Evolutionary conservation across 2,113 vertebrate species (phyloP), one percentile per base, ranked within the genome.

Genomic region (Lepisosteus oculatus): DNA sequence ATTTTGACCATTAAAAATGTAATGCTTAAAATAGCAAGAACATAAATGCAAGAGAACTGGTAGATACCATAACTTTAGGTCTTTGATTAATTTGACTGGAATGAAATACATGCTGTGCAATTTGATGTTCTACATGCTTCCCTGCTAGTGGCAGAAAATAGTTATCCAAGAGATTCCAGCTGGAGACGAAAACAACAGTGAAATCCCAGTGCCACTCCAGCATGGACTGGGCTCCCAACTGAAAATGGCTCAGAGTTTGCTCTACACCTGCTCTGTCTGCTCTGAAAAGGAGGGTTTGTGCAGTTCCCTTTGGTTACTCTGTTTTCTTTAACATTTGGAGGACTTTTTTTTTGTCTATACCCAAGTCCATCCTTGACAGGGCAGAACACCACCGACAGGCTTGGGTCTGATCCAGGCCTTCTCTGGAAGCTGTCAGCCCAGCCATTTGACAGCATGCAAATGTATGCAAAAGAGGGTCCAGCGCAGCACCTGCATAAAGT

Each of bases 391-490:
- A 84, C 76, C 77, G 80, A 85, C 82, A 85, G 82, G 83, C 84
- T 80, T 87, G 89, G 89, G 89, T 86, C 75, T 41, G 68, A 76
- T 88, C 89, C 89, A 88, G 85, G 78, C 82, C 83, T 81, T 83
- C 85, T 85, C 80, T 84, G 85, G 87, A 90, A 80, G 84, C 90
- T 90, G 89, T 90, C 87, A 89, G 87, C 82, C 78, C 41, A 77
- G 81, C 86, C 74, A 72, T 85, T 87, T 93, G 90, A 91, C 90
- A 88, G 79, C 84, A 93, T 93, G 90, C 91, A 85, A 92, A 93
- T 93, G 68, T 87, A 92, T 91, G 90, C 83, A 90, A 93, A 93
- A 81, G 80, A 91, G 68, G 78, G 85, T 84, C 79, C 83, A 83
- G 84, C 85, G 87, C 84, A 83, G 80, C 80, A 92, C 69, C 64